Percentiles rank a stretch among this genome's conserved stretches.
phyloP scores from a whole-genome alignment of 2,113 vertebrate species.

The Rattus rattus region DNA sequence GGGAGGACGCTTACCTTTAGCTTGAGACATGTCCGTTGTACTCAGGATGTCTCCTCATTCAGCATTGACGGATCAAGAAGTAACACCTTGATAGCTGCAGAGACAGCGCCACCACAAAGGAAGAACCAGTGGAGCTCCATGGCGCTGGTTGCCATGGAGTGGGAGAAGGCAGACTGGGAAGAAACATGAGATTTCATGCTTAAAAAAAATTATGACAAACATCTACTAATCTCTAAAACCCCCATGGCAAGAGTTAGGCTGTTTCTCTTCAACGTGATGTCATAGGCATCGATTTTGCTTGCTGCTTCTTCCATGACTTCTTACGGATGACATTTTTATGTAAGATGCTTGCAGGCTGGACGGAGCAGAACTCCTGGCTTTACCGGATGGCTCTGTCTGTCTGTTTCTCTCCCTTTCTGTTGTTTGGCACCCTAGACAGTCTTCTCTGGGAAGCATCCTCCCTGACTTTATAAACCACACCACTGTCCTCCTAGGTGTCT shows the following conservation, averaged over 20 bases:
- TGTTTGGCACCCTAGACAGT: constrained; percentile 54
- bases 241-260: background rate
- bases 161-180: background rate
- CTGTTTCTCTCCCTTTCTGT: constrained; percentile 6
- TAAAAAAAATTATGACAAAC: constrained; percentile 16
- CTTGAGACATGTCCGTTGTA: background rate
- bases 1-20: background rate
- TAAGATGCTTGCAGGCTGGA: background rate
- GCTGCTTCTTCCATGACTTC: constrained; percentile 11
- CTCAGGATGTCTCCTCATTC: background rate
- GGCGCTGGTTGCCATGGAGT: background rate
- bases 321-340: background rate
- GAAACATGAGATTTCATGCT: background rate
- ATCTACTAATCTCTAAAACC: constrained; percentile 9
- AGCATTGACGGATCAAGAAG: background rate
- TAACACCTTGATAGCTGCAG: background rate
- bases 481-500: background rate
- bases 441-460: constrained; percentile 22
- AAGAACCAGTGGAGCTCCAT: background rate
- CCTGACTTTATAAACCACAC: constrained; percentile 19
- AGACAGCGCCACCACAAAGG: background rate
- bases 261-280: background rate
- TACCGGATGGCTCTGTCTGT: background rate
- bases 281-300: constrained; percentile 12
- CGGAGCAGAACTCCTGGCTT: background rate